Percentiles rank a stretch among this genome's conserved stretches.
phyloP scores from a whole-genome alignment of 2,888 invertebrate species.

The Agrilus cyanescens region DNA sequence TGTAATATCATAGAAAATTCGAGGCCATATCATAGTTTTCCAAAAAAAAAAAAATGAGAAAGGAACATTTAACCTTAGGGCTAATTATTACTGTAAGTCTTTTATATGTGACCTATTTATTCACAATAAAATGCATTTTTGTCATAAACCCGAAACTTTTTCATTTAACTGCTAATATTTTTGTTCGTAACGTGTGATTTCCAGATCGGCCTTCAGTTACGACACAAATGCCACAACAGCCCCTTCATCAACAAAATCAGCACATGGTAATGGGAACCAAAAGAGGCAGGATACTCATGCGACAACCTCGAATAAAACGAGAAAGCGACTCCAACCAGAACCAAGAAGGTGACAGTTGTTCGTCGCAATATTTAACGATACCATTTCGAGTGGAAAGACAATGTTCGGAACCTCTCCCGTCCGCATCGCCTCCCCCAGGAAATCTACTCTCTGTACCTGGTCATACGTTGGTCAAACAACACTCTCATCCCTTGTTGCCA shows the following conservation, averaged over 20 bases:
- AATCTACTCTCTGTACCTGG: conserved; percentile 47
- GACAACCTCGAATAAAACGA: conserved; percentile 55
- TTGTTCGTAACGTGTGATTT: background rate
- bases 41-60: no score
- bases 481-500: conserved; percentile 52
- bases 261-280: conserved; percentile 41
- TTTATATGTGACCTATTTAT: no score
- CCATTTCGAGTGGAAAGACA: conserved; percentile 45
- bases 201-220: conserved; percentile 21
- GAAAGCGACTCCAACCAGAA: conserved; percentile 44
- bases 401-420: conserved; percentile 48
- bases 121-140: no score
- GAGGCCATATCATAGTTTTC: no score
- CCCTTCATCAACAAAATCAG: conserved; percentile 21
- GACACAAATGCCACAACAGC: conserved; percentile 21
- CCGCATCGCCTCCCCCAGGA: conserved; percentile 36
- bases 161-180: no score
- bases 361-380: conserved; percentile 34
- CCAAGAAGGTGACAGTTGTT: conserved; percentile 33
- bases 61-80: no score
- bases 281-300: conserved; percentile 50
- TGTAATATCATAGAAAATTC: no score
- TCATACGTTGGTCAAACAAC: conserved; percentile 49
- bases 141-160: no score
- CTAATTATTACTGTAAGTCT: no score